Conservation (phyloP, 2,888 invertebrate species). For the Omphaloscelis lunosa region DNA sequence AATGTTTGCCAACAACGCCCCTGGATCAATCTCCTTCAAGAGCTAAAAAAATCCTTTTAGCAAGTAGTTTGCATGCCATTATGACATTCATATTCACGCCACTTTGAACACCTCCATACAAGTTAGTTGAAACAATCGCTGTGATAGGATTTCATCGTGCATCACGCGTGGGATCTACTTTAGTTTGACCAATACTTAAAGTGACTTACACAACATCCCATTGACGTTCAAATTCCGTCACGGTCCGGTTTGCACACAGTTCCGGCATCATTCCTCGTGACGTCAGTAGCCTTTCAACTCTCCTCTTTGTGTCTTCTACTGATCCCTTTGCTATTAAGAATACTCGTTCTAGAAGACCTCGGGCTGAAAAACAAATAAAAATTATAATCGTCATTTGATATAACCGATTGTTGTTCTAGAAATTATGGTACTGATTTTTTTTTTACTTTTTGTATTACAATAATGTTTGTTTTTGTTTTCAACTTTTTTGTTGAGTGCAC, state of each 20-base stretch:
- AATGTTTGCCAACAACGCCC: too few relatives aligned
- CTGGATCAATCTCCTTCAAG: too few relatives aligned
- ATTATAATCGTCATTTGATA: neutral
- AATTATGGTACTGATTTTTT: too few relatives aligned
- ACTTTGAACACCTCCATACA: neutral
- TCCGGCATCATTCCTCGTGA: constrained; percentile 84
- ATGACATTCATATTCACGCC: neutral
- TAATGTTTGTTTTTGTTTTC: neutral
- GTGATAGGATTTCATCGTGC: neutral
- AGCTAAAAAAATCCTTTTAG: too few relatives aligned
- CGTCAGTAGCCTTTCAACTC: constrained; percentile 81
- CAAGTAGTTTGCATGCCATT: neutral
- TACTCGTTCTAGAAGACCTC: constrained; percentile 76
- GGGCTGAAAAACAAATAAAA: constrained; percentile 68
- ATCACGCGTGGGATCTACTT: neutral
- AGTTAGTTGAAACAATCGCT: neutral
- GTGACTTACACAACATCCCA: constrained; percentile 78
- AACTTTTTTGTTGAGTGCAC: neutral
- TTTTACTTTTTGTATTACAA: neutral
- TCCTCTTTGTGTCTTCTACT: constrained; percentile 80
- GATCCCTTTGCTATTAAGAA: constrained; percentile 81
- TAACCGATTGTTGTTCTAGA: neutral
- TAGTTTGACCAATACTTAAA: neutral
- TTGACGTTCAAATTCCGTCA: constrained; percentile 77
- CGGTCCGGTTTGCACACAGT: constrained; percentile 75